These are phyloP conservation scores for Chiloscyllium plagiosum DNA, from an alignment of 2,113 vertebrate species.

Conservation along the genomic window DNA sequence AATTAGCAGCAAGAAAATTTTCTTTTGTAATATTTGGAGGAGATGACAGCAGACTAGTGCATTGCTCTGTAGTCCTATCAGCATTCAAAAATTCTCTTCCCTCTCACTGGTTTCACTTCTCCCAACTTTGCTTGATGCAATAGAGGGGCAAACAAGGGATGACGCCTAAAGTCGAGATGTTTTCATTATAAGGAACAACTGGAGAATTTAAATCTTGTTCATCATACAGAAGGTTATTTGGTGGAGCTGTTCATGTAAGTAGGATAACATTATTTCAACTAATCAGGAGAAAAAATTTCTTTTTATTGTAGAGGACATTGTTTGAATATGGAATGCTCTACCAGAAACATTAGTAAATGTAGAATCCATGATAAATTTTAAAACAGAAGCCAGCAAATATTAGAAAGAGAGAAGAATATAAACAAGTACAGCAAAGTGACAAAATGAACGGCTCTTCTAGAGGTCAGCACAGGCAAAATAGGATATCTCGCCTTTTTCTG, in stretches of 20 bases:
- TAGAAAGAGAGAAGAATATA: neutral
- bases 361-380: neutral
- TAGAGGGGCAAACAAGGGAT: neutral
- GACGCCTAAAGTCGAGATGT: neutral
- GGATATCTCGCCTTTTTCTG: neutral
- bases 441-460: neutral
- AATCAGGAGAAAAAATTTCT: neutral
- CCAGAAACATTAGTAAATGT: neutral
- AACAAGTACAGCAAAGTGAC: neutral
- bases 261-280: neutral
- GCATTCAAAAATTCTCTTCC: neutral
- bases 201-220: neutral
- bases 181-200: neutral
- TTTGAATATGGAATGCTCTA: neutral
- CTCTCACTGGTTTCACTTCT: neutral
- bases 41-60: neutral
- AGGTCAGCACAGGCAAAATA: neutral
- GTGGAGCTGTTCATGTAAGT: neutral
- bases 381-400: neutral
- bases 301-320: neutral
- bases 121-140: neutral
- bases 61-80: neutral
- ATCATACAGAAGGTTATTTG: neutral
- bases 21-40: neutral
- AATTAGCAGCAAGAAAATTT: neutral